Conservation (phyloP, 2,888 invertebrate genomes). For the Ichneumon xanthorius region DNA sequence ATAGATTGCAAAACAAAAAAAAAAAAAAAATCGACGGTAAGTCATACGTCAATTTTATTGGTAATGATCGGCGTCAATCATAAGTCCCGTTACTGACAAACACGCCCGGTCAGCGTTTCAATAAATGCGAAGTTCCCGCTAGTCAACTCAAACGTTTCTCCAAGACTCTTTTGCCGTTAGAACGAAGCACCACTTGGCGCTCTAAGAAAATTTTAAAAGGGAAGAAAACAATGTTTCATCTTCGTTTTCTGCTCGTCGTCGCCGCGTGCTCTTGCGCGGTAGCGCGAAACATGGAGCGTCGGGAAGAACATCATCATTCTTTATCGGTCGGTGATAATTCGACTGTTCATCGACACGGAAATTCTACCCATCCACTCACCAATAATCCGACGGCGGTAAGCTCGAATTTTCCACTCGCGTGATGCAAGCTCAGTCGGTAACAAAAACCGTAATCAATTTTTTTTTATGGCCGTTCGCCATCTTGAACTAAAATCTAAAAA, state of each 20-base stretch:
- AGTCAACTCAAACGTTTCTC: background rate
- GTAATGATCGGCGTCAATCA: constrained; percentile 14
- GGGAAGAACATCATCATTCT: constrained; percentile 19
- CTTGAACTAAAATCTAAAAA: too few species aligned
- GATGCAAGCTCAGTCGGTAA: too few species aligned
- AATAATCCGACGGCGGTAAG: background rate
- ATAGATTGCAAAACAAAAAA: background rate
- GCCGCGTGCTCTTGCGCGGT: constrained; percentile 1
- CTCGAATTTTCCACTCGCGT: background rate
- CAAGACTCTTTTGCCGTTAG: background rate
- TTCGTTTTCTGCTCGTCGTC: constrained; percentile 3
- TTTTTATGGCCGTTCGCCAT: too few species aligned
- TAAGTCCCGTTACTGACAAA: constrained; percentile 1
- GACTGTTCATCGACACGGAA: constrained; percentile 1
- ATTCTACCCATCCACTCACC: background rate
- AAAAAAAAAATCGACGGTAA: background rate
- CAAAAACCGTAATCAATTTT: too few species aligned
- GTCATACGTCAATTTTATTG: constrained; percentile 31
- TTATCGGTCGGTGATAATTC: background rate
- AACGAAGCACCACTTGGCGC: background rate
- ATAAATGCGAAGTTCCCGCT: constrained; percentile 18
- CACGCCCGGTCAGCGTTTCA: background rate
- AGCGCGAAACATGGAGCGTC: constrained; percentile 19
- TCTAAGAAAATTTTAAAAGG: background rate
- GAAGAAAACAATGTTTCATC: constrained; percentile 26